phyloP scores from a whole-genome alignment of 2,113 vertebrate species.

The Romanogobio albipinnatus region DNA sequence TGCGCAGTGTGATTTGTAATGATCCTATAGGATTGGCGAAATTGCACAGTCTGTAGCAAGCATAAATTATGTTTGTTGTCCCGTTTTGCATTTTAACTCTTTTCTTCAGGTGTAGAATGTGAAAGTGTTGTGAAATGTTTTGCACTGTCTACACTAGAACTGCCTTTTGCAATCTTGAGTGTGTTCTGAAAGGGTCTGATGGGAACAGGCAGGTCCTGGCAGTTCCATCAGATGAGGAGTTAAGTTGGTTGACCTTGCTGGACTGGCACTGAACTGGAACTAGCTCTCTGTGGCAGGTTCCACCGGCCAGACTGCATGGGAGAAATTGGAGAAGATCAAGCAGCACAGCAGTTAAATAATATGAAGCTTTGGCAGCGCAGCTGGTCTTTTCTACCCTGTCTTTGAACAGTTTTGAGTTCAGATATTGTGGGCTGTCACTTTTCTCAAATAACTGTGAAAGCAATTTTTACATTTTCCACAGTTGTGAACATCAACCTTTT shows the following conservation, averaged over 20 bases:
- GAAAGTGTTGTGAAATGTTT: neutral
- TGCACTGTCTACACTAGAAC: neutral
- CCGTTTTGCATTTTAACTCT: no score
- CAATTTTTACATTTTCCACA: neutral
- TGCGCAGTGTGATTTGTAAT: no score
- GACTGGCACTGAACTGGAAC: neutral
- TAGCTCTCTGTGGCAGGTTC: neutral
- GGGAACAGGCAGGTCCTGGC: slow-evolving; percentile 1
- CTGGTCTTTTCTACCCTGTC: neutral
- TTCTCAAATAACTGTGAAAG: neutral
- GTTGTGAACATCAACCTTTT: neutral
- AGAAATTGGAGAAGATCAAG: slow-evolving; percentile 21
- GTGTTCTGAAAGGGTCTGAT: neutral
- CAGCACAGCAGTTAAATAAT: slow-evolving; percentile 1
- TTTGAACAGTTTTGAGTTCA: neutral
- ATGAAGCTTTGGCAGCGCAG: neutral
- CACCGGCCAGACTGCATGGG: neutral
- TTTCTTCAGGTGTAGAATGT: no score
- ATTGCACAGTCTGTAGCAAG: no score
- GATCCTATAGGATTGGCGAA: no score
- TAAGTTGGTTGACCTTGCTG: neutral
- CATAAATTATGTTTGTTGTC: no score
- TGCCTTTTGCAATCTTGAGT: neutral
- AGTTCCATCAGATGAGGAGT: neutral
- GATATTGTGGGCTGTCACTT: neutral